Percentiles rank a stretch among this genome's conserved stretches.
phyloP scores from a whole-genome alignment of 2,113 vertebrate species.

The Vombatus ursinus region DNA sequence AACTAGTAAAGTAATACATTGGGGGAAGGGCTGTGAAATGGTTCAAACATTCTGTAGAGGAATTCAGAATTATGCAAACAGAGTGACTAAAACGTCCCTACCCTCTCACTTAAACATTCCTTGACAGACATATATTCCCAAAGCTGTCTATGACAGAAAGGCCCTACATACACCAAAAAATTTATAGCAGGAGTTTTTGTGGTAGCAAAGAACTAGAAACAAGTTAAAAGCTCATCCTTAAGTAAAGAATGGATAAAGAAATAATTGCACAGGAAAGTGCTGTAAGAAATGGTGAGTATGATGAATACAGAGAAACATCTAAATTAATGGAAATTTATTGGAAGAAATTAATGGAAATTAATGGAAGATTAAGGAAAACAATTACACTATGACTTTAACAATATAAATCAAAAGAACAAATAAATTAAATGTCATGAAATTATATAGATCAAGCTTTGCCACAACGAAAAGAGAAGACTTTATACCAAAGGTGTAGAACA shows the following conservation, averaged over 20 bases:
- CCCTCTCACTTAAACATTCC: not conserved
- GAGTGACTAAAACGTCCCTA: not conserved
- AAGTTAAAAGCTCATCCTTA: not conserved
- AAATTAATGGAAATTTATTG: too few relatives aligned
- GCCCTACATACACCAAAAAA: not conserved
- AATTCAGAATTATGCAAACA: not conserved
- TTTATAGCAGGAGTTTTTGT: not conserved
- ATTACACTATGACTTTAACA: not conserved
- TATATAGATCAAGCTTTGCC: not conserved
- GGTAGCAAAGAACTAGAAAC: not conserved
- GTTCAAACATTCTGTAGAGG: not conserved
- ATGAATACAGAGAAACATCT: not conserved
- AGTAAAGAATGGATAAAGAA: not conserved
- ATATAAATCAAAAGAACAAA: not conserved
- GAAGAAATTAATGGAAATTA: too few relatives aligned
- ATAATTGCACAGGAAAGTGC: not conserved
- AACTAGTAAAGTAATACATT: not conserved
- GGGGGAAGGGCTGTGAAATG: not conserved
- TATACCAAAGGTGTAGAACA: not conserved
- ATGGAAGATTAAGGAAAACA: too few relatives aligned
- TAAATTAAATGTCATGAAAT: not conserved
- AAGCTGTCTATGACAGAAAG: not conserved
- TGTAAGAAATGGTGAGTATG: not conserved
- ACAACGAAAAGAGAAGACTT: not conserved
- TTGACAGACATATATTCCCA: not conserved